phyloP scores from a whole-genome alignment of 2,113 vertebrate genomes.

The Ceratotherium simum region DNA sequence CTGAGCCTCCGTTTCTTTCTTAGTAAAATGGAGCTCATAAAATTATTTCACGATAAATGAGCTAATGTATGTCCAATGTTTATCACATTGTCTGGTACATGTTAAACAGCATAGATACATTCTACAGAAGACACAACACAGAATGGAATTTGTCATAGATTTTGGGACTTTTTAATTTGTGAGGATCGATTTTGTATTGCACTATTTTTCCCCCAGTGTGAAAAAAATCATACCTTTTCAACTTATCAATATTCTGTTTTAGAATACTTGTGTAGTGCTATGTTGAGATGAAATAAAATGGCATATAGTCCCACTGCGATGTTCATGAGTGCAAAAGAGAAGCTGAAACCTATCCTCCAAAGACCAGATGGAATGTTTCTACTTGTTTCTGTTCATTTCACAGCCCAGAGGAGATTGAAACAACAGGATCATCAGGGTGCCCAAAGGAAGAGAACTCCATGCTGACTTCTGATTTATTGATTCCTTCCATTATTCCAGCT shows the following conservation, averaged over 20 bases:
- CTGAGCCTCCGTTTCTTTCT: background rate
- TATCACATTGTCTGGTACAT: background rate
- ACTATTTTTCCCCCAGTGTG: background rate
- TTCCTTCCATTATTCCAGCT: slow-evolving; percentile 24
- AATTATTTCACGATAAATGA: background rate
- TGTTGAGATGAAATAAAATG: background rate
- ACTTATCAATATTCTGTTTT: background rate
- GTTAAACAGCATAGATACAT: background rate
- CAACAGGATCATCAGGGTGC: background rate
- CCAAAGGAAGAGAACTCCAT: background rate
- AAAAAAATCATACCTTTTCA: background rate
- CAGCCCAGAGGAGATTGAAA: background rate
- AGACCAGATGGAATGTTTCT: background rate
- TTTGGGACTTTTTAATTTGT: background rate
- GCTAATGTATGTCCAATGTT: accelerated
- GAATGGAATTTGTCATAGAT: background rate
- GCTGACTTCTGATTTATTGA: slow-evolving; percentile 54
- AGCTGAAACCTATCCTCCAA: background rate
- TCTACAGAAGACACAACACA: background rate
- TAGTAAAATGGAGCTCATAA: background rate
- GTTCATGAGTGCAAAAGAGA: background rate
- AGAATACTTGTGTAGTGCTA: background rate
- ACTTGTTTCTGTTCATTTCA: background rate
- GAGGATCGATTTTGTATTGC: background rate
- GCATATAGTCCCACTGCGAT: background rate